These are phyloP conservation scores for Cordilura impudica DNA, from an alignment of 2,888 invertebrate genomes.

Conservation along the genomic window DNA sequence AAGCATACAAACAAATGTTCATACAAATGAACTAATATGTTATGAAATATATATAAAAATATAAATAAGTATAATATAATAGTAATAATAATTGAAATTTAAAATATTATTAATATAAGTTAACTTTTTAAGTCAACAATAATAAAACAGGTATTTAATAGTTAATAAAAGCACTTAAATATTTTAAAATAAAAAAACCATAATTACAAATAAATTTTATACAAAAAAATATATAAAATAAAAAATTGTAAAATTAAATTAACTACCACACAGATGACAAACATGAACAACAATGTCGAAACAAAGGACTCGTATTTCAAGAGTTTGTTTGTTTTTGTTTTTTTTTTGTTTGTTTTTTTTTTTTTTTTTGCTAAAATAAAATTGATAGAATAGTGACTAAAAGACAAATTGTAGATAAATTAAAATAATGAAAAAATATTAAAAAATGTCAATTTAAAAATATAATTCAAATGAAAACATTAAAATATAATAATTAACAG, in stretches of 20 bases:
- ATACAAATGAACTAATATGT: background rate
- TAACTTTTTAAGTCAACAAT: slow-evolving; percentile 60
- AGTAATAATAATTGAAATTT: background rate
- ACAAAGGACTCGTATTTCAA: slow-evolving; percentile 31
- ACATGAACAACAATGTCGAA: slow-evolving; percentile 17
- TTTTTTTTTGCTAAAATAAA: slow-evolving; percentile 38
- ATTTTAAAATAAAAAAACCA: too few relatives aligned
- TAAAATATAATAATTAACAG: slow-evolving; percentile 38
- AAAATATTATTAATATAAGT: slow-evolving; percentile 40
- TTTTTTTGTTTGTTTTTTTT: slow-evolving; percentile 29
- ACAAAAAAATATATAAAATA: slow-evolving; percentile 50
- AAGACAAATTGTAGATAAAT: slow-evolving; percentile 48
- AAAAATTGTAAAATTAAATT: slow-evolving; percentile 33
- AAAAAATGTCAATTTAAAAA: slow-evolving; percentile 51
- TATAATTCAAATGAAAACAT: slow-evolving; percentile 14
- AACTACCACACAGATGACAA: slow-evolving; percentile 10
- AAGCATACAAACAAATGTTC: background rate
- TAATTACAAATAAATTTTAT: slow-evolving; percentile 6
- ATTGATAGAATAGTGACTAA: slow-evolving; percentile 43
- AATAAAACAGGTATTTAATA: slow-evolving; percentile 60
- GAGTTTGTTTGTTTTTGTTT: slow-evolving; percentile 31
- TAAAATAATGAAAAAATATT: slow-evolving; percentile 38
- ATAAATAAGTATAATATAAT: slow-evolving; percentile 13
- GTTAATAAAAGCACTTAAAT: slow-evolving; percentile 59
- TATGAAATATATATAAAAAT: background rate